Percentiles rank a stretch among this genome's conserved stretches.
Evolutionary conservation across 2,113 vertebrate genomes (phyloP).

Genomic region (Meriones unguiculatus): DNA sequence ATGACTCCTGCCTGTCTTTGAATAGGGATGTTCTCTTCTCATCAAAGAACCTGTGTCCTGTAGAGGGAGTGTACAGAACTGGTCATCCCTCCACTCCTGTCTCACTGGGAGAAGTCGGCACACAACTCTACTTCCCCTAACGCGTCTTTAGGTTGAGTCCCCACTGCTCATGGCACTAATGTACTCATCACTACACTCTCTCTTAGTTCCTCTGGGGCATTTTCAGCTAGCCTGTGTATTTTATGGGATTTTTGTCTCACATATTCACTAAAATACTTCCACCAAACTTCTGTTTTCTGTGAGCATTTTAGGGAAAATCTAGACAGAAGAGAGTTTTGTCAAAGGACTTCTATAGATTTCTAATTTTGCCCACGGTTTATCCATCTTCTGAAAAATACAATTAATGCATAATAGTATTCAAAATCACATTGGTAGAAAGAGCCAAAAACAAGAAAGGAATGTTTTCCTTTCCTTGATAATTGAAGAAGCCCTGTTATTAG

Average conservation of each 20-base stretch:
- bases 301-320: background rate
- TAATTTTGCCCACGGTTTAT: background rate
- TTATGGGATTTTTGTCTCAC: background rate
- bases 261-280: background rate
- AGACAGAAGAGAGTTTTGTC: background rate
- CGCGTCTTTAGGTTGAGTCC: background rate
- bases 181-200: background rate
- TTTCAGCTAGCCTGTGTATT: background rate
- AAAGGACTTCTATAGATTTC: background rate
- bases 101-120: background rate
- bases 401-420: background rate
- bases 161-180: background rate
- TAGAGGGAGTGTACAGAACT: background rate
- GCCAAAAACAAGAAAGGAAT: background rate
- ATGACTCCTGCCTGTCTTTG: background rate
- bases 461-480: background rate
- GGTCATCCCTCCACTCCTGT: background rate
- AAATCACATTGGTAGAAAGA: background rate
- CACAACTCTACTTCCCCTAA: accelerated
- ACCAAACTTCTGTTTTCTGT: background rate
- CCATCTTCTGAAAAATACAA: background rate
- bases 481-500: background rate
- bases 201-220: background rate
- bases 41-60: background rate
- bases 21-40: background rate